Evolutionary conservation across 2,888 invertebrate species (phyloP), one percentile per base, ranked within the genome.

Genomic region (Hirtodrosophila confusa): DNA sequence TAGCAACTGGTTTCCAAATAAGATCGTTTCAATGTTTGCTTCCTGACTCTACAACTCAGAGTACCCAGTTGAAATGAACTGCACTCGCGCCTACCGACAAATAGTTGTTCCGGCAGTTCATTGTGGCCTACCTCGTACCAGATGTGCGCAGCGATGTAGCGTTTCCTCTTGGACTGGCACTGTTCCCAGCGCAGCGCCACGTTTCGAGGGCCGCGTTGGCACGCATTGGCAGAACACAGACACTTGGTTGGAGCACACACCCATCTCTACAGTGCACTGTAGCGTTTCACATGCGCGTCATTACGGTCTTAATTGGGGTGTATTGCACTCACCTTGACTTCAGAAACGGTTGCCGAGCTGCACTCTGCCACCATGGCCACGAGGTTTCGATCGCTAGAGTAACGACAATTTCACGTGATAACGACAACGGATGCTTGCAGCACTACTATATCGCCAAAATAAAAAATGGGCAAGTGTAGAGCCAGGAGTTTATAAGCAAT

Each of bases 51-150:
- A n/a, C n/a, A n/a, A n/a, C n/a, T n/a, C n/a, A n/a, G n/a, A n/a
- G n/a, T n/a, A n/a, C n/a, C n/a, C n/a, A n/a, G n/a, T n/a, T n/a
- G n/a, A n/a, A n/a, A n/a, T n/a, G n/a, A n/a, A n/a, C n/a, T n/a
- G n/a, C n/a, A n/a, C n/a, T n/a, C n/a, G n/a, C 60, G 49, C 54
- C 48, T 24, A 95, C 97, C 96, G 93, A 98, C 98, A 95, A 99
- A 90, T 97, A 98, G 91, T 99, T 99, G 49, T 98, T 98, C 88
- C 96, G 96, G 90, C 99, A 99, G 91, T 90, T 98, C 98, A 0
- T 97, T 95, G 92, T 98, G 73, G 95, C 95, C 99, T 98, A 99
- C 98, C 89, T 97, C 95, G 89, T 98, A 99, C 98, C 97, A 97
- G 80, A 98, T 96, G 86, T 97, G 97, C 96, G 88, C 98, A 98